Base-by-base conservation (phyloP, 1,140 invertebrate species). In the Colletes latitarsis region DNA sequence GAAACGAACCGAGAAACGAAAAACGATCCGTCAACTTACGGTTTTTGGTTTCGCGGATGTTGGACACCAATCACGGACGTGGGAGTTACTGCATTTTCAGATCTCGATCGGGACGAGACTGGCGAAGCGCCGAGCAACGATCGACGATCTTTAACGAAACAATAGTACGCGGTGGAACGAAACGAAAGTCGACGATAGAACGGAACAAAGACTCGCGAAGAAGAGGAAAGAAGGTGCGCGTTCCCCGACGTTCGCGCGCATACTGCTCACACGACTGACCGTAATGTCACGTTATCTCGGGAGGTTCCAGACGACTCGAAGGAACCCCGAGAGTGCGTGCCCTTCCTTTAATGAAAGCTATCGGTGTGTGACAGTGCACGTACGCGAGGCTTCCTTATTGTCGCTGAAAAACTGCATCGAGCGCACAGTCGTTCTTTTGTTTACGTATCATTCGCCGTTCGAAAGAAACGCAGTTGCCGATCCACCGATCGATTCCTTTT, bases 231-330 rank as follows among this genome's bases (percentile, higher is more conserved):
- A 66, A 67, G 60, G 49, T 64, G 64, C 62, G 62, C 72, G 72
- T 81, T 77, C 63, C 39, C 8, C 81, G 81, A 64, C 82, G 73
- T 84, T 76, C 83, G 77, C 82, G 83, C 74, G 68, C 83, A 64
- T 77, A 88, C 86, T 88, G 81, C 77, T 80, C 64, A 63, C 46
- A 63, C 53, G 62, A 75, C 77, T 81, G 76, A 70, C 82, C 78
- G 81, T 89, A 86, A 89, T 86, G 85, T 86, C 80, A 87, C 87
- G 79, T 89, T 89, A 89, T 86, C 86, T 85, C 70, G 62, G 52
- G 80, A 60, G 82, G 83, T 82, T 82, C 79, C 67, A 83, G 75
- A 68, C 73, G 58, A 71, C 57, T 41, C 60, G 86, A 85, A 82
- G 76, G 68, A 86, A 70, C 80, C 30, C 77, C 81, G 80, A 71